phyloP scores from a whole-genome alignment of 2,888 invertebrate species.

The Apamea anceps region DNA sequence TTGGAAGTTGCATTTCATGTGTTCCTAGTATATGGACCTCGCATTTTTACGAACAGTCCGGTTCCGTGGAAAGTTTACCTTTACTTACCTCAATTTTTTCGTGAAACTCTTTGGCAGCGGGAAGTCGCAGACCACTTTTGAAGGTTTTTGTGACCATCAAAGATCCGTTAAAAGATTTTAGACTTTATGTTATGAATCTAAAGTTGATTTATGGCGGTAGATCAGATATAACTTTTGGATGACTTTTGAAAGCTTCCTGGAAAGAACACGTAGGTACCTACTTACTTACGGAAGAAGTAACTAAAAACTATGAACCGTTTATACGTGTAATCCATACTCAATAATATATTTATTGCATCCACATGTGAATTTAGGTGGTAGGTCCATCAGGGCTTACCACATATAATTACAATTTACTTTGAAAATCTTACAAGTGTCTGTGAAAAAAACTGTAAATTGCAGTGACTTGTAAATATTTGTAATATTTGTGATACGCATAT shows the following conservation, averaged over 20 bases:
- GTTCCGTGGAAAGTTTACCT: slow-evolving; percentile 6
- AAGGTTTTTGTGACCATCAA: neutral
- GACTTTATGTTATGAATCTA: neutral
- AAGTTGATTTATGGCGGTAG: neutral
- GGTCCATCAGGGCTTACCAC: too few species aligned
- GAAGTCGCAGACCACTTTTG: neutral
- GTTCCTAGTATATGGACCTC: slow-evolving; percentile 77
- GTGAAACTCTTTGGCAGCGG: neutral
- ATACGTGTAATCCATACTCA: too few species aligned
- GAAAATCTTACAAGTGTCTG: too few species aligned
- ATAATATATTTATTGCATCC: too few species aligned
- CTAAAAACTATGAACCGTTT: neutral
- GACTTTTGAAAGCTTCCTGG: neutral
- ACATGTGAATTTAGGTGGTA: too few species aligned
- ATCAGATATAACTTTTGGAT: neutral
- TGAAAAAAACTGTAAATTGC: too few species aligned
- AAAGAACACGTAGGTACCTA: neutral
- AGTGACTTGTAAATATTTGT: too few species aligned
- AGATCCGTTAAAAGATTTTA: neutral
- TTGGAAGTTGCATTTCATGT: slow-evolving; percentile 67
- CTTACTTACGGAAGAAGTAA: neutral
- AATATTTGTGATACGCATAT: too few species aligned
- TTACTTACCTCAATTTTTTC: neutral
- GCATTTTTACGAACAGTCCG: slow-evolving; percentile 77
- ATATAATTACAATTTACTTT: too few species aligned